Evolutionary conservation across 2,888 invertebrate genomes (phyloP), one percentile per base, ranked within the genome.

Genomic region (Venustoraphidia nigricollis): DNA sequence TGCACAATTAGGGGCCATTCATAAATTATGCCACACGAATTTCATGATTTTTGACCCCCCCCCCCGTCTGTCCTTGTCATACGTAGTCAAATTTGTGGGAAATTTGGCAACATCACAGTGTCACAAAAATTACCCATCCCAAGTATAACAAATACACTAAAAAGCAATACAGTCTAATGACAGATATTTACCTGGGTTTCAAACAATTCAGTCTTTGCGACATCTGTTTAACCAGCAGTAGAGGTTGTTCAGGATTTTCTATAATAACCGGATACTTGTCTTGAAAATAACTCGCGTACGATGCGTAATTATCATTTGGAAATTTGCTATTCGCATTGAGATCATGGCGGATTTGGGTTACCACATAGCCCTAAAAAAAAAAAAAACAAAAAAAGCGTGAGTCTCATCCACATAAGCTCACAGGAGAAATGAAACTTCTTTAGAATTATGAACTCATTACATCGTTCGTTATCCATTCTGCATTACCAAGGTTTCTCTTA

Each of bases 221-320:
- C 9, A 83, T 70, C 43, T 75, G 72, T 60, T 83, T 82, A 2
- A 91, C 95, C 64, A 87, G 83, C 4, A 97, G 64, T 54, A 97
- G 65, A 1, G 88, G 86, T 59, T 91, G 90, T 0, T 76, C 60
- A 0, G 65, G 61, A 53, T 85, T 78, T 35, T 73, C 61, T 10
- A 93, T 72, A 2, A 66, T 60, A 27, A 83, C 60, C 14, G 75
- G 69, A 62, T 96, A 93, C 62, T 86, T 90, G 9, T 71, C 68
- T 2, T 69, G 62, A 59, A 83, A 92, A 61, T 96, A 96, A 10
- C 82, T 73, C 8, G 72, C 75, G 60, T 81, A 97, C 0, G 79
- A 77, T 1, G 57, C 53, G 52, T 68, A 78, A 2, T 76, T 70
- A 0, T 68, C 63, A 2, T 73, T 74, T 1, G 83, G 83, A 62